Evolutionary conservation across 2,113 vertebrate species (phyloP).

Genomic region (Paraplagusia blochii): DNA sequence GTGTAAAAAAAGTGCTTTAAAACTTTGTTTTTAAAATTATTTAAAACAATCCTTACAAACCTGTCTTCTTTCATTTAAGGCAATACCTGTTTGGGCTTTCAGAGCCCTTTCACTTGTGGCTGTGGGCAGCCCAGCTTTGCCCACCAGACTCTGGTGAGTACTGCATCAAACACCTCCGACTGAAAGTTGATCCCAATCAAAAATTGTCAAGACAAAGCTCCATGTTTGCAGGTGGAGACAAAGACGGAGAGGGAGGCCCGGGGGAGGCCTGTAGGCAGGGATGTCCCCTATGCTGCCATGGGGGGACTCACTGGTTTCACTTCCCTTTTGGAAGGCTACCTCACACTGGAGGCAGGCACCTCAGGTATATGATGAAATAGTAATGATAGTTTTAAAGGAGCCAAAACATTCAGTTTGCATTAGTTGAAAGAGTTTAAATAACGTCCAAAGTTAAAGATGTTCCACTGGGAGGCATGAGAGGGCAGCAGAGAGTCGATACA

Average conservation of each 20-base stretch:
- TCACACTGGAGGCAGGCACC: slow-evolving; percentile 78
- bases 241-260: slow-evolving; percentile 79
- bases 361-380: slow-evolving; percentile 61
- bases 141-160: slow-evolving; percentile 79
- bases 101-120: slow-evolving; percentile 82
- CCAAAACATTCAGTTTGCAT: no score
- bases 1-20: no score
- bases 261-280: slow-evolving; percentile 79
- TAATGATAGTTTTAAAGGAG: no score
- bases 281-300: slow-evolving; percentile 86
- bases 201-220: background rate
- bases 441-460: slow-evolving; percentile 37
- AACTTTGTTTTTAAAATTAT: no score
- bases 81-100: slow-evolving; percentile 82
- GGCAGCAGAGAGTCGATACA: slow-evolving; percentile 58
- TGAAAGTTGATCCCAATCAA: no score
- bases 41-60: background rate
- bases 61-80: slow-evolving; percentile 66
- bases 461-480: slow-evolving; percentile 47
- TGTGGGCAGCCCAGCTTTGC: slow-evolving; percentile 82
- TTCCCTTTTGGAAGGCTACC: slow-evolving; percentile 85
- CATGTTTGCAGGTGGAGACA: slow-evolving; percentile 78
- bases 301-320: slow-evolving; percentile 90
- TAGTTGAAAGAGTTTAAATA: no score
- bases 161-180: background rate